These are phyloP conservation scores for Symphodus melops DNA, from an alignment of 2,113 vertebrate species.

Conservation along the genomic window DNA sequence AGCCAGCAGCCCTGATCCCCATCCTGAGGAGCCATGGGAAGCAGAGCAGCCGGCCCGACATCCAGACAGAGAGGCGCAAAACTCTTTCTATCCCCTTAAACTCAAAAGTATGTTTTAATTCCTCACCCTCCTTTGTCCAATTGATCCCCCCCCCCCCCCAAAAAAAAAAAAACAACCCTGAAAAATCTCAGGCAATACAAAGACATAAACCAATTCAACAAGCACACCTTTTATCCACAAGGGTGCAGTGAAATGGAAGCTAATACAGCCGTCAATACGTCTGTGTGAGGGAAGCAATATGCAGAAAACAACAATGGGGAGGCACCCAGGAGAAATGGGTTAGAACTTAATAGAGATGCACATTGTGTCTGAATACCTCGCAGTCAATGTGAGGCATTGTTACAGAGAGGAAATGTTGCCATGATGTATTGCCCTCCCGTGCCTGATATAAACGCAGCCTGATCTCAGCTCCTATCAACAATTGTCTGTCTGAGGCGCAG, in stretches of 20 bases:
- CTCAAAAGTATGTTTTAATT: constrained; percentile 5
- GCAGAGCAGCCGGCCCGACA: constrained; percentile 63
- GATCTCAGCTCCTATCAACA: constrained; percentile 64
- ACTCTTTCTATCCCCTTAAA: not conserved
- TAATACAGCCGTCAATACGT: constrained; percentile 77
- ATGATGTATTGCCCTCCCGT: constrained; percentile 23
- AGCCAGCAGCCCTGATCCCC: constrained; percentile 60
- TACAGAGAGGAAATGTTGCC: constrained; percentile 41
- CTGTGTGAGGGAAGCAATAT: constrained; percentile 64
- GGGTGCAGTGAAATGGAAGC: constrained; percentile 78
- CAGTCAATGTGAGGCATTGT: constrained; percentile 50
- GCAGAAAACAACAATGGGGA: constrained; percentile 61
- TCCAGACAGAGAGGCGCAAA: constrained; percentile 46
- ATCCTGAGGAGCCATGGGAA: constrained; percentile 63
- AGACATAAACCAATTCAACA: constrained; percentile 56
- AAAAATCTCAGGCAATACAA: constrained; percentile 49
- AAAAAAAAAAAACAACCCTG: constrained; percentile 53
- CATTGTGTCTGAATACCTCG: constrained; percentile 30
- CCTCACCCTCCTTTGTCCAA: constrained; percentile 34
- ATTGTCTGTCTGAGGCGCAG: constrained; percentile 54
- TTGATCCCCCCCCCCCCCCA: constrained; percentile 57
- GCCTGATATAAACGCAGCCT: constrained; percentile 22
- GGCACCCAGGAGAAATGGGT: constrained; percentile 42
- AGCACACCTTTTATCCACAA: constrained; percentile 60
- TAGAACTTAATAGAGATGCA: constrained; percentile 64